Conservation (phyloP, 2,797 vertebrate genomes). For the Chiloscyllium punctatum region DNA sequence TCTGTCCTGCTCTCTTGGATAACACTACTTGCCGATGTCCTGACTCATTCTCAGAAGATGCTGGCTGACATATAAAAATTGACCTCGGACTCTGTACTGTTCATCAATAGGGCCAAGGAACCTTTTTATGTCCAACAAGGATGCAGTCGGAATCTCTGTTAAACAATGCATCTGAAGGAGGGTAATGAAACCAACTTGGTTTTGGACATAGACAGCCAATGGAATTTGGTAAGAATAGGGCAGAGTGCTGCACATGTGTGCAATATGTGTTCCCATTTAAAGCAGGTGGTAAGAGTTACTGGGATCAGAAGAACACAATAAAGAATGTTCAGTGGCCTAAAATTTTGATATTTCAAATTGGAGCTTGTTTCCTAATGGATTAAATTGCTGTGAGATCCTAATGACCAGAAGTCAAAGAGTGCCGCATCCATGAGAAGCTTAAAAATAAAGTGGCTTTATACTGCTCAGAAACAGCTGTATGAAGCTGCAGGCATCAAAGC, state of each 20-base stretch:
- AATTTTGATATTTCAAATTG: neutral
- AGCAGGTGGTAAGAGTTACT: neutral
- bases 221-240: neutral
- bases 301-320: neutral
- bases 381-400: neutral
- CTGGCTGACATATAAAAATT: neutral
- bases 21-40: too few relatives aligned
- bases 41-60: neutral
- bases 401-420: neutral
- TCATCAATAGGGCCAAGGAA: neutral
- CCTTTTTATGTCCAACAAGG: neutral
- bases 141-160: neutral
- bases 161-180: neutral
- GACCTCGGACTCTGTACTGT: neutral
- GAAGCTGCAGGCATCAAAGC: conserved; percentile 11
- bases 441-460: neutral
- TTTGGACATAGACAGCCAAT: neutral
- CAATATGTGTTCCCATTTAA: neutral
- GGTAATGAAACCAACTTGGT: neutral
- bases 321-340: neutral
- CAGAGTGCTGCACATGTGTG: neutral
- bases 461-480: neutral
- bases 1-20: too few relatives aligned
- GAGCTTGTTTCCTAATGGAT: neutral
- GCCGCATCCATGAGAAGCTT: neutral